A percentile compares a stretch with the other conserved stretches of the same genome.
phyloP scores from a whole-genome alignment of 2,797 vertebrate species.

The Acanthornis magna region DNA sequence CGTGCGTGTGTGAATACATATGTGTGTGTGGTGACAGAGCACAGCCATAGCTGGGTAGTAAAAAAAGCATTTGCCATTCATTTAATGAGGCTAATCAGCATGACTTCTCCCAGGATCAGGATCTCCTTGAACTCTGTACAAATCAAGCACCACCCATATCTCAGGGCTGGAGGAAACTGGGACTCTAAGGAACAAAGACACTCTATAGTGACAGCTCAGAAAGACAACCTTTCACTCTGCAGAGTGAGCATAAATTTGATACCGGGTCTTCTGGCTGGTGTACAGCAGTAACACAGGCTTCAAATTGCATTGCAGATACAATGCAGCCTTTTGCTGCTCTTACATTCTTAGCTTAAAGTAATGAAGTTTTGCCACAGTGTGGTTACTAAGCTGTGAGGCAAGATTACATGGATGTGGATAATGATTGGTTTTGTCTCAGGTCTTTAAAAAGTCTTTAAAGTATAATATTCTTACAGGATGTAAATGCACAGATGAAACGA shows the following conservation, averaged over 20 bases:
- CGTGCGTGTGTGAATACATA: rapidly evolving
- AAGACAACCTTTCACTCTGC: not conserved
- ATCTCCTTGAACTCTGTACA: not conserved
- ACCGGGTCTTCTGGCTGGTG: not conserved
- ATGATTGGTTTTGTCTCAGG: not conserved
- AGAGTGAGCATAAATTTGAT: not conserved
- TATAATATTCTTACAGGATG: not conserved
- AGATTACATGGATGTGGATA: not conserved
- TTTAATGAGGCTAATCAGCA: not conserved
- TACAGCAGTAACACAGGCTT: not conserved
- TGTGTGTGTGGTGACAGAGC: not conserved
- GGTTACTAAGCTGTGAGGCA: not conserved
- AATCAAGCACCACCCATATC: not conserved
- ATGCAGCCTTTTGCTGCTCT: not conserved
- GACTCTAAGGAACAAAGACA: not conserved
- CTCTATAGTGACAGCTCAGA: not conserved
- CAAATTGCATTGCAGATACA: not conserved
- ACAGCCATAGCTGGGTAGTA: not conserved
- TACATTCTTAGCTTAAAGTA: not conserved
- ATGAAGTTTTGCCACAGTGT: not conserved
- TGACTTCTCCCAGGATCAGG: not conserved
- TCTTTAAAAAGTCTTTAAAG: not conserved
- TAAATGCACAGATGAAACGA: not conserved
- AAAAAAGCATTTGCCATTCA: not conserved
- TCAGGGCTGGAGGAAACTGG: not conserved